Conservation (phyloP, 2,113 vertebrate genomes). For the Egretta garzetta region DNA sequence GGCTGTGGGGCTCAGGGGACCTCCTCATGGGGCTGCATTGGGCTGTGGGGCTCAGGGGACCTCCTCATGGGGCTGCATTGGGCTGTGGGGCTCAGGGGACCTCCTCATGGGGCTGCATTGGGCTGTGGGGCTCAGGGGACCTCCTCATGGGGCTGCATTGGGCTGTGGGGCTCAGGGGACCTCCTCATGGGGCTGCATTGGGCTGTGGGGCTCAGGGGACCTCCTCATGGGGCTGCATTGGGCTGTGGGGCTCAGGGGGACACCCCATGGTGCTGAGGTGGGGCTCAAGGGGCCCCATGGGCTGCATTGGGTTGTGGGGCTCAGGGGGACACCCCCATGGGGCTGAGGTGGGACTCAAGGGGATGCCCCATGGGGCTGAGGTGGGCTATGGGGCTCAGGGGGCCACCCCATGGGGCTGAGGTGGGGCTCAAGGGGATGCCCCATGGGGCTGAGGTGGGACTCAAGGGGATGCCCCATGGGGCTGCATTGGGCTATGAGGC, state of each 20-base stretch:
- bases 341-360: not conserved
- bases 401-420: rapidly evolving
- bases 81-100: not conserved
- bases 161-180: not conserved
- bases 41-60: not conserved
- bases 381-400: not conserved
- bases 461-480: too few relatives aligned
- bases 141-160: too few relatives aligned
- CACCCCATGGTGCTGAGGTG: rapidly evolving
- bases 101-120: not conserved
- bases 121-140: too few relatives aligned
- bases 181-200: too few relatives aligned
- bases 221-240: too few relatives aligned
- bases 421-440: too few relatives aligned
- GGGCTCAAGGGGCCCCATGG: rapidly evolving
- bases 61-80: too few relatives aligned
- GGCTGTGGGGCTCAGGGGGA: too few relatives aligned
- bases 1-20: not conserved
- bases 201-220: not conserved
- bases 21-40: too few relatives aligned
- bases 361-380: rapidly evolving
- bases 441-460: not conserved
- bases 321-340: rapidly evolving
- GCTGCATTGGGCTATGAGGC: too few relatives aligned
- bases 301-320: too few relatives aligned